Percentiles rank a stretch among this genome's conserved stretches.
These are phyloP conservation scores for Scaptomyza polygonia DNA, from an alignment of 2,888 invertebrate species.

Conservation along the genomic window DNA sequence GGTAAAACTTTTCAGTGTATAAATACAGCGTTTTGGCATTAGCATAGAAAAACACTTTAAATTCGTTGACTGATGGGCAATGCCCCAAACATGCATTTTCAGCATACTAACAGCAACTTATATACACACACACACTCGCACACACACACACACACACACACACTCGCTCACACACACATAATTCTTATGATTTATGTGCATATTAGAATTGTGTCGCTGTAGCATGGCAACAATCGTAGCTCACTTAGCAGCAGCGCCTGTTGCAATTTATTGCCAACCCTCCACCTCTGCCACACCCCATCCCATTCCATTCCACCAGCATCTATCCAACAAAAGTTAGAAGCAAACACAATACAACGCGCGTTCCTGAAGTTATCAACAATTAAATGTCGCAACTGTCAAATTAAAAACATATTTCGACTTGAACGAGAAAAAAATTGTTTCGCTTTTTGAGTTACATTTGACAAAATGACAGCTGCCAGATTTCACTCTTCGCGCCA, in stretches of 20 bases:
- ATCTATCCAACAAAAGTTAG: no score
- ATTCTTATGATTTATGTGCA: slow-evolving; percentile 69
- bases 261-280: slow-evolving; percentile 65
- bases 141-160: slow-evolving; percentile 1
- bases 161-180: background rate
- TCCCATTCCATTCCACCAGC: background rate
- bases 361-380: slow-evolving; percentile 52
- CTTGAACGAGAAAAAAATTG: slow-evolving; percentile 50
- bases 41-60: slow-evolving; percentile 76
- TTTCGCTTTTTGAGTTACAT: slow-evolving; percentile 39
- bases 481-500: background rate
- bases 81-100: slow-evolving; percentile 62
- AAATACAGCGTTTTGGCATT: slow-evolving; percentile 53
- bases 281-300: no score
- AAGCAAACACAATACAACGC: background rate
- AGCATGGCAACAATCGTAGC: slow-evolving; percentile 48
- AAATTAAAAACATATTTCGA: slow-evolving; percentile 51
- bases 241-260: slow-evolving; percentile 51
- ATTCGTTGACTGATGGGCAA: slow-evolving; percentile 72
- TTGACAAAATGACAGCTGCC: slow-evolving; percentile 32
- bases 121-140: background rate
- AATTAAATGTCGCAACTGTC: slow-evolving; percentile 67
- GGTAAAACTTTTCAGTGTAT: slow-evolving; percentile 3
- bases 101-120: no score
- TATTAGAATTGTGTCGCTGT: slow-evolving; percentile 36